Conservation (phyloP, 2,888 invertebrate species). For the Bellardia pandia region DNA sequence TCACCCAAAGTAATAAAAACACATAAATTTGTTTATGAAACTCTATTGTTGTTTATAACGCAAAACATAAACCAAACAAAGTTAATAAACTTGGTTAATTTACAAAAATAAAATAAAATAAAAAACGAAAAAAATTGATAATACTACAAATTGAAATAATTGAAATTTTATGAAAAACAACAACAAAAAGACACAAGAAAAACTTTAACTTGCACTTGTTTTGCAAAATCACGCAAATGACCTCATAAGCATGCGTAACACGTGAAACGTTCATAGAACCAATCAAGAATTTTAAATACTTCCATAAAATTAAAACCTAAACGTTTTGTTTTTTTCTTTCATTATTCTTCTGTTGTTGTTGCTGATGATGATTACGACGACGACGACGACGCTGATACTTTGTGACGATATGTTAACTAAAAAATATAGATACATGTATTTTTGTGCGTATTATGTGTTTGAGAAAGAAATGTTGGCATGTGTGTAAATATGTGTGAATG, state of each 20-base stretch:
- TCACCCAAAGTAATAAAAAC: not conserved
- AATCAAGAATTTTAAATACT: slow-evolving; percentile 70
- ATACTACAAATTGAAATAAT: slow-evolving; percentile 53
- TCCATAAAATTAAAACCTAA: slow-evolving; percentile 69
- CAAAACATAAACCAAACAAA: slow-evolving; percentile 8
- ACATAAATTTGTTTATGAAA: slow-evolving; percentile 20
- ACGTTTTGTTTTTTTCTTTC: slow-evolving; percentile 38
- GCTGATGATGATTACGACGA: slow-evolving; percentile 9
- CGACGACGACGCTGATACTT: slow-evolving; percentile 14
- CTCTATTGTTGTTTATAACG: not conserved
- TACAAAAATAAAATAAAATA: slow-evolving; percentile 11
- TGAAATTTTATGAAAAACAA: slow-evolving; percentile 36
- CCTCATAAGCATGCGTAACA: slow-evolving; percentile 76
- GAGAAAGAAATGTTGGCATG: slow-evolving; percentile 32
- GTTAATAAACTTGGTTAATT: slow-evolving; percentile 30
- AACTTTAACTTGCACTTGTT: slow-evolving; percentile 71
- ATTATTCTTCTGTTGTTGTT: slow-evolving; percentile 21
- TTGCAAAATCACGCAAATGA: slow-evolving; percentile 75
- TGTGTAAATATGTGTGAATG: slow-evolving; percentile 1
- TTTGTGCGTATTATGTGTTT: slow-evolving; percentile 10
- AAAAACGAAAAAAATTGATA: slow-evolving; percentile 34
- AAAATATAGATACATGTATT: not conserved
- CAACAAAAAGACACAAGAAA: slow-evolving; percentile 32
- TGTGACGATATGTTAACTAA: slow-evolving; percentile 41
- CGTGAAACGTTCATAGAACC: slow-evolving; percentile 71